Conservation (phyloP, 2,797 vertebrate species). For the Bryconaethiops microstoma region DNA sequence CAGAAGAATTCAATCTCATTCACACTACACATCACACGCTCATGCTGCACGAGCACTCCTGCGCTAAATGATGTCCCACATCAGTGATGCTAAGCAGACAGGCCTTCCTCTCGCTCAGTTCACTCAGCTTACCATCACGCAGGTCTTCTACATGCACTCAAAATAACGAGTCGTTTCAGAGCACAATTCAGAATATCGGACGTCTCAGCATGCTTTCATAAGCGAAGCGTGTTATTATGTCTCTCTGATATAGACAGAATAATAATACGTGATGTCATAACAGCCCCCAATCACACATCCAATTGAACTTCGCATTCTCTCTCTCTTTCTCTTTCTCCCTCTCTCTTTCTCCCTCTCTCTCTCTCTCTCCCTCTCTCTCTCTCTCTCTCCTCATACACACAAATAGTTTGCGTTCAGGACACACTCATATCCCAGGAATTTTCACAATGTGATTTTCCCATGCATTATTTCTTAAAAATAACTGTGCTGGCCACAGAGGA, state of each 20-base stretch:
- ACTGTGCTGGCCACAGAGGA: neutral
- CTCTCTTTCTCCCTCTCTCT: neutral
- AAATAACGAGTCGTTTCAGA: slow-evolving; percentile 11
- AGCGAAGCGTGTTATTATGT: slow-evolving; percentile 2
- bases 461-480: slow-evolving; percentile 10
- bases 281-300: neutral
- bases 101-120: neutral
- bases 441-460: slow-evolving; percentile 13
- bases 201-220: neutral
- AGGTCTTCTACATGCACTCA: neutral
- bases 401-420: neutral
- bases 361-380: neutral
- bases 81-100: slow-evolving; percentile 20
- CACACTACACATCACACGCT: slow-evolving; percentile 27
- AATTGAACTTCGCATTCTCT: neutral
- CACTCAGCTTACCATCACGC: slow-evolving; percentile 2
- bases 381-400: neutral
- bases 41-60: neutral
- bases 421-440: neutral
- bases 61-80: slow-evolving; percentile 14
- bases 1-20: slow-evolving; percentile 35
- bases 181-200: neutral
- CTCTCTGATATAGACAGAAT: slow-evolving; percentile 1
- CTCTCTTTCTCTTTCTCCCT: neutral
- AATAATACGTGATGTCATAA: slow-evolving; percentile 5